Percentiles rank a stretch among this genome's conserved stretches.
Evolutionary conservation across 2,113 vertebrate genomes (phyloP).

Genomic region (Kobus ellipsiprymnus): DNA sequence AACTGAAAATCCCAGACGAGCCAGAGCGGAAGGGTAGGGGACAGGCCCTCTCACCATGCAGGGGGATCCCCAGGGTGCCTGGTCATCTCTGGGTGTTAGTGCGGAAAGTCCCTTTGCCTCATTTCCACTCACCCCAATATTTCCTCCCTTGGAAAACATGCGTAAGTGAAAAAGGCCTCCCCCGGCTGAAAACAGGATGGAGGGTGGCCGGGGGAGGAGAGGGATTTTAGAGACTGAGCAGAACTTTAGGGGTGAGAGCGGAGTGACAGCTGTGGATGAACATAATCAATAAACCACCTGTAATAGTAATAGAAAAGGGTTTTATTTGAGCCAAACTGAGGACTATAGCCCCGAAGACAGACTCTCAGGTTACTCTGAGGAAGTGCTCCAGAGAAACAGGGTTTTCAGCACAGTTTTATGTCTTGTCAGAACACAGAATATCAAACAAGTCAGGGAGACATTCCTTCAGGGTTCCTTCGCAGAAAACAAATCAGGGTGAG

Average conservation of each 20-base stretch:
- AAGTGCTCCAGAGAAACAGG: neutral
- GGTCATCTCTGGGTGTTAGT: neutral
- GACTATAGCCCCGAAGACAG: neutral
- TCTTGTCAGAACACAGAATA: neutral
- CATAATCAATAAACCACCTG: rapidly evolving
- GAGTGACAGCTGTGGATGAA: neutral
- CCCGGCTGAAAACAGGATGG: neutral
- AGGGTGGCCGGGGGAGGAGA: neutral
- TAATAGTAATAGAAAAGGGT: neutral
- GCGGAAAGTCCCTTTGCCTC: neutral
- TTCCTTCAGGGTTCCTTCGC: neutral
- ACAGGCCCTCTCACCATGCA: neutral
- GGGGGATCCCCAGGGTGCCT: neutral
- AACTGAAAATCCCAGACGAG: neutral
- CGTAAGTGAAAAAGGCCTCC: neutral
- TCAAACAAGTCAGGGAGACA: neutral
- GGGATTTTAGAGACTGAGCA: neutral
- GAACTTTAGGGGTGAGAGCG: neutral
- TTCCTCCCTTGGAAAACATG: neutral
- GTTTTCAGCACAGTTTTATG: neutral
- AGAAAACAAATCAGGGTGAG: neutral
- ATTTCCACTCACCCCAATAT: rapidly evolving
- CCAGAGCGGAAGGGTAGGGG: neutral
- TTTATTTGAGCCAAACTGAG: neutral
- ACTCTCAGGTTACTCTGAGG: neutral